Base-by-base conservation (phyloP, 2,888 invertebrate genomes). In the Laothoe populi region DNA sequence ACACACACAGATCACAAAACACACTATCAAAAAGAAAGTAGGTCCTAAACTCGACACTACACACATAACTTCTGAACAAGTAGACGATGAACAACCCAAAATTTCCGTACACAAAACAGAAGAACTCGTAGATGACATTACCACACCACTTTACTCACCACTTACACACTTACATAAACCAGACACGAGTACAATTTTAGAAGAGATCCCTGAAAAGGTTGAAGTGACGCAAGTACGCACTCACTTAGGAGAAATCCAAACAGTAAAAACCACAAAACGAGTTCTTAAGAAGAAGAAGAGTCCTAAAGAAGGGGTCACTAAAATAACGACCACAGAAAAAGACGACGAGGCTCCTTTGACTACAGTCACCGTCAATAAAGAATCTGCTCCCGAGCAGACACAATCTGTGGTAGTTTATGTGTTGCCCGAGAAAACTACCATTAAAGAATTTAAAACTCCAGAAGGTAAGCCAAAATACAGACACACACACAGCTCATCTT, bases 261-360 rank as follows among this genome's bases (percentile, higher is more conserved):
- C 74, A 19, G 76, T 77, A 83, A 70, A 82, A 75, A 74, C 70
- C 80, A 83, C 79, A 42, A 87, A 83, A 64, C 81, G 81, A 4
- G 68, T 80, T 0, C 83, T 88, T 23, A 90, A 74, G 86, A 92
- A 42, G 70, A 90, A 62, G 85, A 86, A 64, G 87, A 67, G 78
- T 13, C 70, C 82, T 77, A 64, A 74, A 70, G 64, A 79, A 65
- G 65, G 72, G 74, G 73, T 70, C 5, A 78, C 66, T 0, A 81
- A 78, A 61, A 70, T 74, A 21, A 78, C 82, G 0, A 67, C 72
- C 0, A 68, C 80, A 5, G 83, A 87, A 63, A 89, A 91, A 63
- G 71, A 83, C 0, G 74, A 45, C 10, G 19, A 45, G 45, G 45
- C 45, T 4, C 19, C 45, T 10, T 19, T 45, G 0, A 45, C 8